phyloP scores from a whole-genome alignment of 1,140 invertebrate genomes.

The Mercenaria mercenaria region DNA sequence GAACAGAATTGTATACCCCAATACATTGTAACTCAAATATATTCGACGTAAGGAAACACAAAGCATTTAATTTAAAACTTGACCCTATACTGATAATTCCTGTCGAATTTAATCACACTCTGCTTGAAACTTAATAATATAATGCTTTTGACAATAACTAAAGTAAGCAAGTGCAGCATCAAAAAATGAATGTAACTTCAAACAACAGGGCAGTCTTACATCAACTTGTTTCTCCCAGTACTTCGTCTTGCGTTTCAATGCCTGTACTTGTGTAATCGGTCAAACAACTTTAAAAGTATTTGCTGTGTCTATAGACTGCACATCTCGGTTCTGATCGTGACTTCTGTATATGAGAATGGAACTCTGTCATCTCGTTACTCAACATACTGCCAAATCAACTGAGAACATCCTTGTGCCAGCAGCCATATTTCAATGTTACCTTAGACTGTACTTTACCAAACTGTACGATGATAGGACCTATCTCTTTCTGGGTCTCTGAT shows the following conservation, averaged over 20 bases:
- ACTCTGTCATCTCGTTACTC: constrained; percentile 96
- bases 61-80: too few species aligned
- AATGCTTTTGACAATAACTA: too few species aligned
- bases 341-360: constrained; percentile 95
- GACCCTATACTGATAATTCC: too few species aligned
- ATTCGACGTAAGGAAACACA: too few species aligned
- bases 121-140: too few species aligned
- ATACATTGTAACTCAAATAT: too few species aligned
- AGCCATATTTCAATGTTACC: constrained; percentile 99
- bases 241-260: constrained; percentile 97
- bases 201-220: too few species aligned
- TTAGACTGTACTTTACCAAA: constrained; percentile 99
- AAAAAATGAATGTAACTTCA: too few species aligned
- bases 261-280: constrained; percentile 99
- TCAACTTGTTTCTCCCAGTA: constrained; percentile 90
- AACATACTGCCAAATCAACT: constrained; percentile 98
- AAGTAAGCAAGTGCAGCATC: too few species aligned
- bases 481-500: constrained; percentile 97
- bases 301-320: constrained; percentile 98
- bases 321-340: constrained; percentile 97
- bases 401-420: constrained; percentile 99
- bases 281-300: constrained; percentile 99
- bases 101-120: too few species aligned
- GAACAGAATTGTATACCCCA: too few species aligned
- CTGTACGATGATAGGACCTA: constrained; percentile 99